These are phyloP conservation scores for Drosophila affinis DNA, from an alignment of 2,888 invertebrate genomes.

Conservation along the genomic window DNA sequence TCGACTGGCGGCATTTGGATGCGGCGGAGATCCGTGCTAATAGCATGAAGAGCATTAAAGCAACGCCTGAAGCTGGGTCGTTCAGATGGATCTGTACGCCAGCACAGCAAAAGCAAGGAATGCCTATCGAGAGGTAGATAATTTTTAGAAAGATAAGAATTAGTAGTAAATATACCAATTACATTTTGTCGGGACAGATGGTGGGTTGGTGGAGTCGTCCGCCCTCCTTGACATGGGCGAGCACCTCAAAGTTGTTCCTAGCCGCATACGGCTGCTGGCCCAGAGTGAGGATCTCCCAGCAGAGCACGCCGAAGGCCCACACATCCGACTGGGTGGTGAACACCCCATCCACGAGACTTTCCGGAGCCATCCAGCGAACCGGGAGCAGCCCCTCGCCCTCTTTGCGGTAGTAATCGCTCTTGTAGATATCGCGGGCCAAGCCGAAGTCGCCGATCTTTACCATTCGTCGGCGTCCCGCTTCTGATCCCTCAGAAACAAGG, in stretches of 20 bases:
- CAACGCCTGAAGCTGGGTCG: constrained; percentile 95
- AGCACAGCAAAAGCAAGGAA: constrained; percentile 93
- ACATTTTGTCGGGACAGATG: constrained; percentile 92
- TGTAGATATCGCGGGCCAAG: constrained; percentile 97
- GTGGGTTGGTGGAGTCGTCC: constrained; percentile 93
- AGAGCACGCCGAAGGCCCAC: constrained; percentile 96
- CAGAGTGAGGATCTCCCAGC: constrained; percentile 98
- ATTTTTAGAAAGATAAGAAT: not conserved
- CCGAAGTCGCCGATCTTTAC: constrained; percentile 97
- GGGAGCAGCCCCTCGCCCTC: constrained; percentile 95
- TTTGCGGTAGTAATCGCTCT: constrained; percentile 98
- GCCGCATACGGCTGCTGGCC: constrained; percentile 99
- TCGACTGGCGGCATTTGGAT: constrained; percentile 25
- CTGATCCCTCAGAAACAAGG: constrained; percentile 88
- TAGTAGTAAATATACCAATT: constrained; percentile 81
- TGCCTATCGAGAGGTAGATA: constrained; percentile 86
- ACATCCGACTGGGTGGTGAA: constrained; percentile 99
- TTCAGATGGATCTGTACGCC: constrained; percentile 92
- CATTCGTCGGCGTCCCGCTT: constrained; percentile 85
- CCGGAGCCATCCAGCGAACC: constrained; percentile 99
- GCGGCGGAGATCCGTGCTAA: constrained; percentile 73
- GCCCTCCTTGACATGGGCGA: constrained; percentile 94
- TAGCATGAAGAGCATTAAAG: constrained; percentile 84
- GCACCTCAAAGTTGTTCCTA: constrained; percentile 94
- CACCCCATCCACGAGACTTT: constrained; percentile 96